Evolutionary conservation across 2,113 vertebrate species (phyloP).

Genomic region (Lanius collurio): DNA sequence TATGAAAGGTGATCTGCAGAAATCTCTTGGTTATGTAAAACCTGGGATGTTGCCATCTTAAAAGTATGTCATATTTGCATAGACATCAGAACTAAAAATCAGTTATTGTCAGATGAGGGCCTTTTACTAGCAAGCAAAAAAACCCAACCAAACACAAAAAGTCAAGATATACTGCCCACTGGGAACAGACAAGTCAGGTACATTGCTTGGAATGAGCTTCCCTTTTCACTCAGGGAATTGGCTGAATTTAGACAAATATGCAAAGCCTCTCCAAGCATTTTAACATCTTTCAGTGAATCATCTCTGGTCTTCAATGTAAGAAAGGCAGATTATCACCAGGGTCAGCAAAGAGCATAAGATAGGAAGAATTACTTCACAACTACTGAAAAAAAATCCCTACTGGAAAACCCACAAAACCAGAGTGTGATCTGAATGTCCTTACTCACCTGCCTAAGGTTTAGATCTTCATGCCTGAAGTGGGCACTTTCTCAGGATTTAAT

Average conservation of each 20-base stretch:
- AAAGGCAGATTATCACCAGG: not conserved
- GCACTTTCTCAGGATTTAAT: not conserved
- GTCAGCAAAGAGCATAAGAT: accelerated
- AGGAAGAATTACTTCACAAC: not conserved
- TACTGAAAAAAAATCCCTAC: not conserved
- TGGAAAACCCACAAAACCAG: not conserved
- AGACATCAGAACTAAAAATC: not conserved
- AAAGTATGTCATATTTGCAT: not conserved
- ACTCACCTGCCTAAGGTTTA: not conserved
- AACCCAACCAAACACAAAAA: too few relatives aligned
- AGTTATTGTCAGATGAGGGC: not conserved
- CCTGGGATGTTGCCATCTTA: too few relatives aligned
- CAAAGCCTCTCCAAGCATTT: not conserved
- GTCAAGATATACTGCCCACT: not conserved
- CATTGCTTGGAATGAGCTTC: not conserved
- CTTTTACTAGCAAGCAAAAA: not conserved
- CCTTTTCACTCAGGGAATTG: not conserved
- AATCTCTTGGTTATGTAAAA: too few relatives aligned
- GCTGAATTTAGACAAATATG: not conserved
- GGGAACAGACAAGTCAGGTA: not conserved
- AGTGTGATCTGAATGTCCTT: not conserved
- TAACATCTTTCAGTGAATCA: not conserved
- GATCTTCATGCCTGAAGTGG: not conserved
- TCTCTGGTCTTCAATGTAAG: not conserved
- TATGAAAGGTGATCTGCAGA: not conserved